Percentiles rank a stretch among this genome's conserved stretches.
Conservation (phyloP, 2,797 vertebrate species). For the Leptodactylus fallax region DNA sequence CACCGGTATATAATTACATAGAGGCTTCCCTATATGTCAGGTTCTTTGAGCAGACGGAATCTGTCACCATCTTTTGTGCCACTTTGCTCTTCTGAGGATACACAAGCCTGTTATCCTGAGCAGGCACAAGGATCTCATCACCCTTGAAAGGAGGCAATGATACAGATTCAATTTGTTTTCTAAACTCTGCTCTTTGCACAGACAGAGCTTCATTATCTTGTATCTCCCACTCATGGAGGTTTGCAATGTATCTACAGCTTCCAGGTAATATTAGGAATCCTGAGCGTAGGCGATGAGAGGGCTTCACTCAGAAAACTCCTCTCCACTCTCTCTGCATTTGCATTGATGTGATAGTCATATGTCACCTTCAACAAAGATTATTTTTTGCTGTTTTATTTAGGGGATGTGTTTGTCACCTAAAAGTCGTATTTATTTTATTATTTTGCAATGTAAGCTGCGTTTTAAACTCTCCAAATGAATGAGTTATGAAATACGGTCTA, state of each 20-base stretch:
- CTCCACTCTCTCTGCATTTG: background rate
- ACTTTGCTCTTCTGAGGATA: slow-evolving; percentile 10
- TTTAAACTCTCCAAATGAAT: background rate
- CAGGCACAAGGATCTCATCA: slow-evolving; percentile 4
- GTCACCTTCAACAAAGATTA: background rate
- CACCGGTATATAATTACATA: slow-evolving; percentile 67
- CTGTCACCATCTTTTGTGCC: background rate
- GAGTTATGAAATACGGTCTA: background rate
- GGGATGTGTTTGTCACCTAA: background rate
- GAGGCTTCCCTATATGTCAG: slow-evolving; percentile 63
- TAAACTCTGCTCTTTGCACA: background rate
- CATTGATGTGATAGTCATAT: background rate
- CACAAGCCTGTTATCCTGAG: slow-evolving; percentile 40
- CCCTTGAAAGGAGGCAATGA: background rate
- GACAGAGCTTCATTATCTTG: slow-evolving; percentile 25
- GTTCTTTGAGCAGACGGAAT: slow-evolving; percentile 30
- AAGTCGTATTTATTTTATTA: background rate
- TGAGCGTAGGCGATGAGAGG: background rate
- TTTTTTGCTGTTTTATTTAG: background rate
- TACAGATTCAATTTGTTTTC: background rate
- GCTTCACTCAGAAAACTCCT: background rate
- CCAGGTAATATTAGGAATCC: slow-evolving; percentile 10
- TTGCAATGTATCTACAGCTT: background rate
- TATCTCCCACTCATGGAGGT: background rate
- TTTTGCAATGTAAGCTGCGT: background rate